Evolutionary conservation across 2,797 vertebrate species (phyloP).

Genomic region (Gymnothorax javanicus): DNA sequence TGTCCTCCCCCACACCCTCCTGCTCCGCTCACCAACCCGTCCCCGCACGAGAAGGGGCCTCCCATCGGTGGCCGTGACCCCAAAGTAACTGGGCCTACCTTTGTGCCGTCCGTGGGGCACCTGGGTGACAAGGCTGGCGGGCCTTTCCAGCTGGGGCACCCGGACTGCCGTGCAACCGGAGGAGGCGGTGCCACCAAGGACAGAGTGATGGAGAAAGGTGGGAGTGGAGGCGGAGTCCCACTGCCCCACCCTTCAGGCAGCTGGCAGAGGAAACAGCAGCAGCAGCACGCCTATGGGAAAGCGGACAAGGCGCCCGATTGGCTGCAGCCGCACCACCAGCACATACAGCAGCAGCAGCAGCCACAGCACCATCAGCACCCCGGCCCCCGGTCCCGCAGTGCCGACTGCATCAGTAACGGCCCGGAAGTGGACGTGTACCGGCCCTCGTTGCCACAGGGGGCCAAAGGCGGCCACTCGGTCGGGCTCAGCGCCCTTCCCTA

Average conservation of each 20-base stretch:
- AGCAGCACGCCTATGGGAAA: constrained; percentile 83
- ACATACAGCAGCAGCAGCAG: constrained; percentile 57
- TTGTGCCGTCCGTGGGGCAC: constrained; percentile 87
- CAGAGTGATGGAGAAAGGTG: constrained; percentile 73
- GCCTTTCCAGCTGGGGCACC: constrained; percentile 70
- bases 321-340: constrained; percentile 78
- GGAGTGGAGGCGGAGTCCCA: constrained; percentile 33
- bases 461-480: constrained; percentile 77
- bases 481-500: constrained; percentile 79
- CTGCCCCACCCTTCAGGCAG: constrained; percentile 58
- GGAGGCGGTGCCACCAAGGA: constrained; percentile 79
- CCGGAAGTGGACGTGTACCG: constrained; percentile 80
- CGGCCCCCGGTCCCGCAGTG: constrained; percentile 73
- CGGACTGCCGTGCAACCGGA: constrained; percentile 77
- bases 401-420: constrained; percentile 81
- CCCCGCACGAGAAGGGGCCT: constrained; percentile 63
- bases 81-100: constrained; percentile 83
- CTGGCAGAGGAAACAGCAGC: constrained; percentile 76
- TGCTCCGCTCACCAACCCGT: constrained; percentile 72
- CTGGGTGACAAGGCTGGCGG: constrained; percentile 77
- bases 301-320: constrained; percentile 83
- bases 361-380: constrained; percentile 70
- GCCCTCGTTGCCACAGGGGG: constrained; percentile 72
- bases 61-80: constrained; percentile 70
- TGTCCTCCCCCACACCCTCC: constrained; percentile 70